Evolutionary conservation across 2,113 vertebrate species (phyloP).

Genomic region (Pygoscelis adeliae): DNA sequence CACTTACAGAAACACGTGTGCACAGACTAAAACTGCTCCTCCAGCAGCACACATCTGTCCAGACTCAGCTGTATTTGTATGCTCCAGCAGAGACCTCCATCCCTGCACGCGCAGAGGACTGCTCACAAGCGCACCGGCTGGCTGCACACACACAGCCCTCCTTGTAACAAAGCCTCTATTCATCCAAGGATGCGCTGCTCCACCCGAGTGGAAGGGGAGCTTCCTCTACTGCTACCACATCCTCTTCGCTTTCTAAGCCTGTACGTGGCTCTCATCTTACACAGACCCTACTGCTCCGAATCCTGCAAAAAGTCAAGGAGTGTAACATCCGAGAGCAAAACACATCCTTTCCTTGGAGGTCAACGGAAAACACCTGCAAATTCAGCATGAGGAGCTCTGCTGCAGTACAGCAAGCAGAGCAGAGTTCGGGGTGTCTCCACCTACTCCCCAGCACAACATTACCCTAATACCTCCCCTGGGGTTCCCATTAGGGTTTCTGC

Average conservation of each 20-base stretch:
- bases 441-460: background rate
- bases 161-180: background rate
- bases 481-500: background rate
- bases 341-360: background rate
- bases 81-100: background rate
- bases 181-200: background rate
- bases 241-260: background rate
- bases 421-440: background rate
- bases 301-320: background rate
- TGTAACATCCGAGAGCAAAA: rapidly evolving
- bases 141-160: background rate
- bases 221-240: background rate
- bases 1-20: rapidly evolving
- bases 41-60: background rate
- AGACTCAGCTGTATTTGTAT: background rate
- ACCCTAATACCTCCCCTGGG: background rate
- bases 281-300: background rate
- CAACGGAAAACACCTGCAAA: background rate
- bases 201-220: background rate
- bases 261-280: rapidly evolving
- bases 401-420: background rate
- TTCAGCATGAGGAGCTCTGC: background rate
- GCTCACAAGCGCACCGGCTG: background rate
- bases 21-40: background rate
- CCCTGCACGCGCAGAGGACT: rapidly evolving